Conservation (phyloP, 2,888 invertebrate genomes). For the Limnephilus auricula region DNA sequence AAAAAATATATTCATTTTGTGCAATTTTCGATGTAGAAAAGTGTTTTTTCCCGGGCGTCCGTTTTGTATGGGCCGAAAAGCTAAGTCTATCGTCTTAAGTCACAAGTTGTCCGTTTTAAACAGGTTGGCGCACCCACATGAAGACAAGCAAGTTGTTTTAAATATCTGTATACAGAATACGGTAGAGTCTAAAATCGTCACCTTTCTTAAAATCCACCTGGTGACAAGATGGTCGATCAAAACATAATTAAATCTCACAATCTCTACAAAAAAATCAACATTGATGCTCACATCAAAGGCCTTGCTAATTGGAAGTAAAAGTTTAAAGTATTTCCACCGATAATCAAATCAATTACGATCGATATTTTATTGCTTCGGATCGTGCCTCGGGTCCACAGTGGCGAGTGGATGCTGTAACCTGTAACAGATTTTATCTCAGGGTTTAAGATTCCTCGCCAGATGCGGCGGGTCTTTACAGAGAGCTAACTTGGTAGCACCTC, state of each 20-base stretch:
- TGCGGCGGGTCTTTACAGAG: slow-evolving; percentile 15
- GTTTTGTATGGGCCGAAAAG: too few relatives aligned
- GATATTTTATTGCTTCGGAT: slow-evolving; percentile 41
- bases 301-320: background rate
- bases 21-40: too few relatives aligned
- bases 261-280: background rate
- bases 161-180: background rate
- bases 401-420: background rate
- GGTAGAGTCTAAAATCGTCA: background rate
- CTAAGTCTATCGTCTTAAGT: too few relatives aligned
- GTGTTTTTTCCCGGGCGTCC: too few relatives aligned
- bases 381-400: background rate
- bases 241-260: background rate
- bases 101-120: background rate
- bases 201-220: background rate
- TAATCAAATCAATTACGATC: slow-evolving; percentile 34
- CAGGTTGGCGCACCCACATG: background rate
- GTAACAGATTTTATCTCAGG: slow-evolving; percentile 34
- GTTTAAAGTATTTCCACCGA: slow-evolving; percentile 3
- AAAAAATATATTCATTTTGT: too few relatives aligned
- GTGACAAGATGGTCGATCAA: background rate
- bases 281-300: background rate
- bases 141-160: background rate
- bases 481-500: slow-evolving; percentile 42
- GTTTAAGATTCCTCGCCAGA: slow-evolving; percentile 22